Evolutionary conservation across 2,113 vertebrate species (phyloP).

Genomic region (Corvus hawaiiensis): DNA sequence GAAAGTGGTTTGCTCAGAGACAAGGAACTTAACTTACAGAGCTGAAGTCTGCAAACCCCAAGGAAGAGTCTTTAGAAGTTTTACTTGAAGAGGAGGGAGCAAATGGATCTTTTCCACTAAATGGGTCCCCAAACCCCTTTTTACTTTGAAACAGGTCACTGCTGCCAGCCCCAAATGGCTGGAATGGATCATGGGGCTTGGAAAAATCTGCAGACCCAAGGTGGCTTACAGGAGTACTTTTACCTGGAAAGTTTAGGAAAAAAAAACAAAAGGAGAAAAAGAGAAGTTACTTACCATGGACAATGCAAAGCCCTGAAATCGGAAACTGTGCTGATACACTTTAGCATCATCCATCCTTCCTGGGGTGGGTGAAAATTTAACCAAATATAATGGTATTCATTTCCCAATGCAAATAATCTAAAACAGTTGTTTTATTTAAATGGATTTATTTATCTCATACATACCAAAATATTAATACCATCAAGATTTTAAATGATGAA

Average conservation of each 20-base stretch:
- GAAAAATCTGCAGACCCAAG: constrained; percentile 79
- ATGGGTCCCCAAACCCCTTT: constrained; percentile 91
- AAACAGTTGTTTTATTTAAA: not conserved
- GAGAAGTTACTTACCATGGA: constrained; percentile 70
- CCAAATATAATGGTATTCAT: not conserved
- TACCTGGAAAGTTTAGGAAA: constrained; percentile 80
- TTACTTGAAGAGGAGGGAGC: constrained; percentile 90
- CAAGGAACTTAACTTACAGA: constrained; percentile 92
- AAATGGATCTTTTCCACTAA: constrained; percentile 97
- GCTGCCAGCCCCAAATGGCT: constrained; percentile 85
- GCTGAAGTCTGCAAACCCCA: constrained; percentile 89
- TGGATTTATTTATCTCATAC: not conserved
- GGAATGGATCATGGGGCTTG: constrained; percentile 91
- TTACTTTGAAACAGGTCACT: constrained; percentile 91
- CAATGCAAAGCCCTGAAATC: constrained; percentile 2
- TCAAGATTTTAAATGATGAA: not conserved
- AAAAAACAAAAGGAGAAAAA: constrained; percentile 39
- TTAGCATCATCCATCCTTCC: not conserved
- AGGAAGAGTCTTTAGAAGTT: constrained; percentile 83
- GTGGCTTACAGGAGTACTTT: constrained; percentile 90
- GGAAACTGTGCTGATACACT: not conserved
- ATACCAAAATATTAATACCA: not conserved
- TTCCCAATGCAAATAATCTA: not conserved
- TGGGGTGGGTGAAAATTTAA: not conserved
- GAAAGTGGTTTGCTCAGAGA: constrained; percentile 67